A percentile compares a stretch with the other conserved stretches of the same genome.
These are phyloP conservation scores for Tragelaphus scriptus DNA, from an alignment of 2,113 vertebrate genomes.

Conservation along the genomic window DNA sequence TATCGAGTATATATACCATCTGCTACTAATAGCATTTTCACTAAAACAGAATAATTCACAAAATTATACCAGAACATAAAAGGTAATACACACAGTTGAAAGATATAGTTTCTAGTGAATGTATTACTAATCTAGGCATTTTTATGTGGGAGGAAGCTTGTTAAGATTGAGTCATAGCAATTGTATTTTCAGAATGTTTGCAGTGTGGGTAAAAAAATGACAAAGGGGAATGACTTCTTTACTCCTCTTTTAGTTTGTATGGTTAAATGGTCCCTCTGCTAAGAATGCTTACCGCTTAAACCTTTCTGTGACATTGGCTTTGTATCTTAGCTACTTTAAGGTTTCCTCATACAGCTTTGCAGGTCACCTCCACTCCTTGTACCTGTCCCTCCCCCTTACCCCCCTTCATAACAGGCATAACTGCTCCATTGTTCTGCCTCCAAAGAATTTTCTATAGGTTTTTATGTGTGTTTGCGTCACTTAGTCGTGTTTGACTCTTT, in stretches of 20 bases:
- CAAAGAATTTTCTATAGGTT: background rate
- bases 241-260: background rate
- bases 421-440: background rate
- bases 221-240: background rate
- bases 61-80: background rate
- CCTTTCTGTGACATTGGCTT: background rate
- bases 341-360: background rate
- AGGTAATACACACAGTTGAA: conserved; percentile 1
- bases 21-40: background rate
- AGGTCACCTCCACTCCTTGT: background rate
- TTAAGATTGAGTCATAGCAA: background rate
- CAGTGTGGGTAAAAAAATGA: background rate
- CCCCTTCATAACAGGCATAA: background rate
- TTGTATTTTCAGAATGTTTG: background rate
- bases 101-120: background rate
- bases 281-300: background rate
- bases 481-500: background rate
- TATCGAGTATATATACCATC: background rate
- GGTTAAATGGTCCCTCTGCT: background rate
- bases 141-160: background rate
- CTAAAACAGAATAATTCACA: conserved; percentile 17
- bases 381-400: background rate
- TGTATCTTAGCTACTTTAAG: background rate
- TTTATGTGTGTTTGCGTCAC: background rate
- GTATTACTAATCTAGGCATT: background rate